Conservation (phyloP, 2,888 invertebrate genomes). For the Dicyrtomina minuta region DNA sequence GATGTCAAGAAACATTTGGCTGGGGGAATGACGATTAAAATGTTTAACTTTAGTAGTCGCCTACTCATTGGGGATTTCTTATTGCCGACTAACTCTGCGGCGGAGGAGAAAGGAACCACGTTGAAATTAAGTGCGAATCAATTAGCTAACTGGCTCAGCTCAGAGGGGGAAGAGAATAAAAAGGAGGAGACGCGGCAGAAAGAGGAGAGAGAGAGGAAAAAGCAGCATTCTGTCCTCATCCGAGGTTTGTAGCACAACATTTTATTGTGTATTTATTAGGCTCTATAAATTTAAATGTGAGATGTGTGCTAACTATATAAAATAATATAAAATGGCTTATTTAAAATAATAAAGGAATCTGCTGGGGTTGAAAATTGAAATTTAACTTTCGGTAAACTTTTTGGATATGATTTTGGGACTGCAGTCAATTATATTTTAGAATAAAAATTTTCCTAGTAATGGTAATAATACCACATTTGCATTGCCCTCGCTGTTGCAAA, state of each 20-base stretch:
- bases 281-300: too few species aligned
- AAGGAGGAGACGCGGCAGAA: slow-evolving; percentile 36
- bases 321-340: too few species aligned
- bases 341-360: too few species aligned
- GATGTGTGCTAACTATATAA: too few species aligned
- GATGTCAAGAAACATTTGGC: slow-evolving; percentile 70
- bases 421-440: too few species aligned
- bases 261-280: too few species aligned
- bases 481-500: too few species aligned
- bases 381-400: too few species aligned
- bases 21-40: slow-evolving; percentile 72
- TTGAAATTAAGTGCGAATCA: slow-evolving; percentile 42
- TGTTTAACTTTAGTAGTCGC: slow-evolving; percentile 90
- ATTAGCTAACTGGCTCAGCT: slow-evolving; percentile 42
- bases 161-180: slow-evolving; percentile 38
- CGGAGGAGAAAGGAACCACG: slow-evolving; percentile 24
- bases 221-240: slow-evolving; percentile 87
- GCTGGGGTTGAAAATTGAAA: too few species aligned
- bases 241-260: slow-evolving; percentile 55
- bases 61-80: slow-evolving; percentile 87
- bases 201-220: slow-evolving; percentile 81
- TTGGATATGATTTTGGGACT: too few species aligned
- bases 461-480: too few species aligned
- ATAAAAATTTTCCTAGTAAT: too few species aligned
- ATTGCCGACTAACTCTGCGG: slow-evolving; percentile 62